These are phyloP conservation scores for Habroteleia sp. DNA, from an alignment of 2,888 invertebrate species.

Conservation along the genomic window DNA sequence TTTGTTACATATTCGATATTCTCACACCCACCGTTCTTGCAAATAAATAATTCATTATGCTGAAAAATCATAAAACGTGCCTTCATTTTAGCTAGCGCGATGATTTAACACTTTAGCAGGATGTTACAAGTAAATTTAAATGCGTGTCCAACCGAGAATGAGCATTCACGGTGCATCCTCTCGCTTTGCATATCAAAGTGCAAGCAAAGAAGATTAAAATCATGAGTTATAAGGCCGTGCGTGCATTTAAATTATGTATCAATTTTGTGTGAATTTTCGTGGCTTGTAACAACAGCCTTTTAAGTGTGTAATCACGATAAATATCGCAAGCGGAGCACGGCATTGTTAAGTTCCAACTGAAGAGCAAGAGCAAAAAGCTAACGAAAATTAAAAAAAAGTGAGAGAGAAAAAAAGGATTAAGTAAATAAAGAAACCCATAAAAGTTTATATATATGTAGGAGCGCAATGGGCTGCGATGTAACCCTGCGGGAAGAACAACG, in stretches of 20 bases:
- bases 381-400: constrained; percentile 9
- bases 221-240: constrained; percentile 49
- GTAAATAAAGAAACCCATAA: constrained; percentile 18
- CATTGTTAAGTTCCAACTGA: constrained; percentile 45
- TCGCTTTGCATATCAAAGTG: constrained; percentile 52
- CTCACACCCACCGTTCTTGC: not conserved
- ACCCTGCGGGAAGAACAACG: constrained; percentile 53
- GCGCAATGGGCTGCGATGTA: constrained; percentile 41
- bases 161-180: constrained; percentile 53
- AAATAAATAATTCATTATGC: constrained; percentile 15
- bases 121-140: constrained; percentile 44
- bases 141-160: constrained; percentile 30
- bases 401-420: not conserved
- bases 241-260: constrained; percentile 59
- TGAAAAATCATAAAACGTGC: constrained; percentile 1
- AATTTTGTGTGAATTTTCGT: constrained; percentile 65
- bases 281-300: constrained; percentile 58
- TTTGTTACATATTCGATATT: too few species aligned
- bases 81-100: constrained; percentile 6
- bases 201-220: constrained; percentile 47
- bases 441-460: constrained; percentile 41
- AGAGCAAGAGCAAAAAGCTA: constrained; percentile 28
- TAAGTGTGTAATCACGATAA: constrained; percentile 62
- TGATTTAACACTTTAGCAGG: constrained; percentile 56
- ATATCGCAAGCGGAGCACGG: constrained; percentile 50